Conservation (phyloP, 1,140 invertebrate genomes). For the Steinernema feltiae region DNA sequence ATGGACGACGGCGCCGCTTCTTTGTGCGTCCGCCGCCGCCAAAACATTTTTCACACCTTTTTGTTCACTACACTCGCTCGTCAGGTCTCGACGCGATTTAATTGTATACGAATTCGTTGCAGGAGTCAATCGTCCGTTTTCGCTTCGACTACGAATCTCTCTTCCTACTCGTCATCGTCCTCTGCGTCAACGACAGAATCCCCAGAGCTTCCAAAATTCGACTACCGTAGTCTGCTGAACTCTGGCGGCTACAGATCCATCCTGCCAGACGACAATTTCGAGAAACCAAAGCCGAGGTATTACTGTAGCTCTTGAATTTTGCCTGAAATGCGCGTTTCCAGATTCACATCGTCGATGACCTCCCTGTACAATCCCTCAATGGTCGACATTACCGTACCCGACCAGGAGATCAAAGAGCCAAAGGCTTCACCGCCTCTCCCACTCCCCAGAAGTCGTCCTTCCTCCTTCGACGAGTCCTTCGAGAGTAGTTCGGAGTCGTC, state of each 20-base stretch:
- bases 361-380: background rate
- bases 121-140: background rate
- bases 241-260: slow-evolving; percentile 1
- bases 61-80: background rate
- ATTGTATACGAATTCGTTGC: too few relatives aligned
- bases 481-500: background rate
- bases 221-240: slow-evolving; percentile 7
- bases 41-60: background rate
- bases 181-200: background rate
- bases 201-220: background rate
- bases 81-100: too few relatives aligned
- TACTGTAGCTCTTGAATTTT: background rate
- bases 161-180: background rate
- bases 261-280: background rate
- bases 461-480: slow-evolving; percentile 9
- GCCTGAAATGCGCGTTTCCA: background rate
- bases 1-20: too few relatives aligned
- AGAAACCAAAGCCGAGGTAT: background rate
- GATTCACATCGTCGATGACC: background rate
- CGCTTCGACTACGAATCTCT: background rate
- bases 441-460: slow-evolving; percentile 7
- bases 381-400: background rate
- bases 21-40: background rate
- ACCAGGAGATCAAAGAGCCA: background rate
- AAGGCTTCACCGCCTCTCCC: background rate